Evolutionary conservation across 2,888 invertebrate species (phyloP), one percentile per base, ranked within the genome.

Genomic region (Rhagophthalmus giganteus): DNA sequence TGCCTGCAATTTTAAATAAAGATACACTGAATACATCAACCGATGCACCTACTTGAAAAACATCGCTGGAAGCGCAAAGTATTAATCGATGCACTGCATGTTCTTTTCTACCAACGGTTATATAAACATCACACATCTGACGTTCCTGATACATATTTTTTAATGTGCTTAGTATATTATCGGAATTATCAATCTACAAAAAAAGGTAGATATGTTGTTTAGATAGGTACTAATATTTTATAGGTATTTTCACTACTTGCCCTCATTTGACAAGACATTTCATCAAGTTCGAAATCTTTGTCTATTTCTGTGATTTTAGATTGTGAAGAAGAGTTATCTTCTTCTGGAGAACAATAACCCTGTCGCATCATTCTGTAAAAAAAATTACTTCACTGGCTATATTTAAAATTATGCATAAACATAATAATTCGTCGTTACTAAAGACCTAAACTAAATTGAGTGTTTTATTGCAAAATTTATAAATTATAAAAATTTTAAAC

Each of bases 51-150:
- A 91, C 93, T 80, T 93, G 92, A 72, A 96, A 95, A 33, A 96
- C 95, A 77, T 95, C 95, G 74, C 94, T 94, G 61, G 90, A 92
- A 44, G 94, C 92, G 75, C 94, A 94, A 2, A 96, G 79, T 64
- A 96, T 94, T 4, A 96, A 83, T 54, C 93, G 82, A 75, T 96
- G 96, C 1, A 93, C 90, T 0, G 91, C 88, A 75, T 90, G 94
- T 49, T 86, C 84, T 32, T 85, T 81, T 1, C 86, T 86, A 2
- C 88, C 90, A 14, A 96, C 94, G 54, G 90, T 85, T 30, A 96
- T 75, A 26, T 84, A 85, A 42, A 96, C 85, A 73, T 96, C 96
- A 64, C 91, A 92, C 88, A 96, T 90, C 64, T 92, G 76, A 64
- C 88, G 86, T 59, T 92, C 90, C 0, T 87, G 86, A 73, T 91